Base-by-base conservation (phyloP, 1,140 invertebrate genomes). In the Drosophila takahashii region DNA sequence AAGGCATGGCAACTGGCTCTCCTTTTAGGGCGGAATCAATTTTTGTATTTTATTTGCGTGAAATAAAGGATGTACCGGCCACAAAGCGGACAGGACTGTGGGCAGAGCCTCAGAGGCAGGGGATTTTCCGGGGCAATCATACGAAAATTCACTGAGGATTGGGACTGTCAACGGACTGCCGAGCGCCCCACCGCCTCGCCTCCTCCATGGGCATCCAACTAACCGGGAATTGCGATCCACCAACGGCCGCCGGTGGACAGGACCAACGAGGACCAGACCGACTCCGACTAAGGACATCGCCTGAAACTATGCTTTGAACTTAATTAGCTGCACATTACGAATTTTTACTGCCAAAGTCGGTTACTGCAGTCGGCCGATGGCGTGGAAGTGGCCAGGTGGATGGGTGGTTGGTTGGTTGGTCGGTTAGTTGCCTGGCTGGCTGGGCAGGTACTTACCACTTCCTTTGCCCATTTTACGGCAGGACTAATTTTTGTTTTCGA, bases 301-400 rank as follows among this genome's bases (percentile, higher is more conserved):
- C 84, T 83, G 73, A 32, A 90, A 81, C 77, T 52, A 75, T 84
- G 85, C 84, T 89, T 89, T 89, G 84, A 89, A 89, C 84, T 89
- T 89, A 89, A 89, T 89, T 89, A 89, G 84, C 80, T 77, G 84
- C 84, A 80, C 85, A 89, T 89, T 89, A 90, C 84, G 77, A 87
- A 87, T 89, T 87, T 87, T 87, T 87, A 89, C 84, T 87, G 84
- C 53, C 66, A 72, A 53, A 57, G 57, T 72, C 64, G 50, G 83
- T 67, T 69, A 69, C 83, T 87, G 84, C 83, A 84, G 76, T 74
- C 65, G 58, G 42, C 18, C 67, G 48, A 56, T 69, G 42, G 53
- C 37, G 60, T 29, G 16, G 16, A 60, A 29, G 47, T 50, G n/a
- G 47, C 15, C 26, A 27, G 56, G 18, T 39, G 48, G 61, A 27